Evolutionary conservation across 2,113 vertebrate species (phyloP).

Genomic region (Puffinus mauretanicus): DNA sequence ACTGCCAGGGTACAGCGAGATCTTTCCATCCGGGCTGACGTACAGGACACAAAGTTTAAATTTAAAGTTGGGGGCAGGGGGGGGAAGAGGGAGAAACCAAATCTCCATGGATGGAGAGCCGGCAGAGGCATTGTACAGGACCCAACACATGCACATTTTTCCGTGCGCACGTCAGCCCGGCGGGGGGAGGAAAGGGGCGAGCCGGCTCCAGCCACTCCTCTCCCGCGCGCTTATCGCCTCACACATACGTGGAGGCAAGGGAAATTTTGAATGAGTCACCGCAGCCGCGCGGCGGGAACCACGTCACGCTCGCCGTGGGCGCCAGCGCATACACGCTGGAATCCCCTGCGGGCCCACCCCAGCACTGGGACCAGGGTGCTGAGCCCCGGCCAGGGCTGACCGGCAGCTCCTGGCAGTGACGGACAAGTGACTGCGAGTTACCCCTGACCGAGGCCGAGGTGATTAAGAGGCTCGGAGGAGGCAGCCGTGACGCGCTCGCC

Average conservation of each 20-base stretch:
- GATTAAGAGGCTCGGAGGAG: not conserved
- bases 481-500: not conserved
- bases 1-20: not conserved
- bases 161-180: not conserved
- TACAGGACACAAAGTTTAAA: not conserved
- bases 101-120: not conserved
- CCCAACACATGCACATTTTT: slow-evolving; percentile 26
- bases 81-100: not conserved
- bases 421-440: slow-evolving; percentile 37
- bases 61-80: not conserved
- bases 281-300: not conserved
- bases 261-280: not conserved
- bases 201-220: not conserved
- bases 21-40: not conserved
- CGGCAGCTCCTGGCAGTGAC: not conserved
- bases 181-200: not conserved
- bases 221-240: not conserved
- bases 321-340: accelerated
- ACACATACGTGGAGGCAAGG: not conserved
- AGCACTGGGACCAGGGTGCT: not conserved
- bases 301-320: not conserved
- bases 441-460: not conserved
- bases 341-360: accelerated
- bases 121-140: not conserved
- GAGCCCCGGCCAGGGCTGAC: not conserved